A percentile compares a stretch with the other conserved stretches of the same genome.
phyloP scores from a whole-genome alignment of 1,140 invertebrate genomes.

The Stegodyphus mimosarum region DNA sequence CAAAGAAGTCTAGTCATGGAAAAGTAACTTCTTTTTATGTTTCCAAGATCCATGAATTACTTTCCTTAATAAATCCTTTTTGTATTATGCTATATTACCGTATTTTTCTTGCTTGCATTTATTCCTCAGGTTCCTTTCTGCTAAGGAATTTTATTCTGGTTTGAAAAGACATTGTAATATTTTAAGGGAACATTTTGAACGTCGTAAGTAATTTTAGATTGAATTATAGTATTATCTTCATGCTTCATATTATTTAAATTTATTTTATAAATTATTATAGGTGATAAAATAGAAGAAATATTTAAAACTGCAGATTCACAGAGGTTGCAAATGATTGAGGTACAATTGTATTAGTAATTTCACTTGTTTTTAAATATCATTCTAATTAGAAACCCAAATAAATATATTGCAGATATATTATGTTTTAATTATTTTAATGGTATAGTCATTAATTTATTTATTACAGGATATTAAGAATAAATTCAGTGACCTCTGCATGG shows the following conservation, averaged over 20 bases:
- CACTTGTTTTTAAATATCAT: background rate
- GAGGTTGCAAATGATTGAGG: conserved; percentile 27
- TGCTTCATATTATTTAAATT: background rate
- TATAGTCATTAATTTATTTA: background rate
- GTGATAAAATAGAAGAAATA: conserved; percentile 30
- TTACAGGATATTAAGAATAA: conserved; percentile 14
- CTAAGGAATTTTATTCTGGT: conserved; percentile 39
- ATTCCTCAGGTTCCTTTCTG: conserved; percentile 13
- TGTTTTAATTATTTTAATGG: background rate
- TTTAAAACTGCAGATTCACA: conserved; percentile 27
- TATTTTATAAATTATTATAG: background rate
- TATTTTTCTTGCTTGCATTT: background rate
- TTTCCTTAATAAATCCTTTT: too few relatives aligned
- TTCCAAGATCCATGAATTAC: too few relatives aligned
- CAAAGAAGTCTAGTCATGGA: conserved; percentile 40
- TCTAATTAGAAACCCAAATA: background rate
- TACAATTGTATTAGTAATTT: background rate
- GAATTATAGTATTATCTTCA: background rate
- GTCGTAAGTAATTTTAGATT: conserved; percentile 15
- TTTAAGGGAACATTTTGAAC: conserved; percentile 26
- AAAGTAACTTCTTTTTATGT: conserved; percentile 17
- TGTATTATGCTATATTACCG: too few relatives aligned
- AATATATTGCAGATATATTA: background rate
- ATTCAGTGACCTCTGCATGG: conserved; percentile 6
- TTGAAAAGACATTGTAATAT: conserved; percentile 39